Conservation (phyloP, 2,797 vertebrate species). For the Macropus fuliginosus region DNA sequence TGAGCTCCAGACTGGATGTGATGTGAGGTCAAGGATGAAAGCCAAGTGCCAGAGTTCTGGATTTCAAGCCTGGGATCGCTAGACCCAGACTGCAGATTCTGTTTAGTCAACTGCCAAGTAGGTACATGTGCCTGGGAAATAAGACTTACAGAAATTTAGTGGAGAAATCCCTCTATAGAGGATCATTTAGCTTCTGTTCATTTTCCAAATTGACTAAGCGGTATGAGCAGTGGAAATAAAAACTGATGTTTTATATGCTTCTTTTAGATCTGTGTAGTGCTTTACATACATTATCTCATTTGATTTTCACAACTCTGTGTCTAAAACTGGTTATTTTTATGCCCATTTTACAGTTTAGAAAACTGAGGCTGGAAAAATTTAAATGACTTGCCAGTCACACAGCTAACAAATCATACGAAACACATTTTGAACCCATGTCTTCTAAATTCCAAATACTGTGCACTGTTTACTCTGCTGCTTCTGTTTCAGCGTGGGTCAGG, state of each 20-base stretch:
- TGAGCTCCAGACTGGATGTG: background rate
- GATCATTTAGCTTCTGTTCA: background rate
- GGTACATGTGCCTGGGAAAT: background rate
- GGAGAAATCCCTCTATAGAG: background rate
- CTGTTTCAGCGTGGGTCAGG: background rate
- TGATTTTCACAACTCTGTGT: background rate
- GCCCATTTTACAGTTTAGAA: background rate
- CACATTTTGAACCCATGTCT: background rate
- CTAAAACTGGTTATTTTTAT: background rate
- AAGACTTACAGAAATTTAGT: background rate
- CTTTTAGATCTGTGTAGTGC: background rate
- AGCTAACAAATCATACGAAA: background rate
- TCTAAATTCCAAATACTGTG: background rate
- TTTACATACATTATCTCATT: background rate
- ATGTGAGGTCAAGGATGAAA: background rate
- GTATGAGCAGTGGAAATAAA: background rate
- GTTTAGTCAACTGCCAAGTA: background rate
- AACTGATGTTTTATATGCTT: background rate
- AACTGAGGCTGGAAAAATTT: background rate
- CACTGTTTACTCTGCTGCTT: background rate
- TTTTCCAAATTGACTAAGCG: background rate
- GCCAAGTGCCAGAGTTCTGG: background rate
- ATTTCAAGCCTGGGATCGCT: background rate
- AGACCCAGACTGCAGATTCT: background rate
- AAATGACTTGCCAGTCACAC: background rate